phyloP scores from a whole-genome alignment of 2,888 invertebrate species.

The Saturnia japonica region DNA sequence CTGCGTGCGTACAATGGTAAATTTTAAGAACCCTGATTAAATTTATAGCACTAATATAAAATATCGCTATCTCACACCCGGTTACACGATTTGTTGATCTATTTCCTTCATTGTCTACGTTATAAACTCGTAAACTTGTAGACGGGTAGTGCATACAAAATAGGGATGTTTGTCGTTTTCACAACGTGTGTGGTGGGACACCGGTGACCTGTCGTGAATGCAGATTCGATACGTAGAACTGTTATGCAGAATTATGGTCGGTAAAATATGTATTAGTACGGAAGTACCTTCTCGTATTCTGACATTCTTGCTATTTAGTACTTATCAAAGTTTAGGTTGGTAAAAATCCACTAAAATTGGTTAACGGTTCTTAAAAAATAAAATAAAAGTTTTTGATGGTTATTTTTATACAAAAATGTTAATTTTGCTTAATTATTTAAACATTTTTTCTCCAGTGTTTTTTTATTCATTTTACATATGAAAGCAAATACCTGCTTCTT shows the following conservation, averaged over 20 bases:
- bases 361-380: neutral
- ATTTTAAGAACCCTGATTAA: no score
- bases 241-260: neutral
- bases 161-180: neutral
- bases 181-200: conserved; percentile 10
- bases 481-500: neutral
- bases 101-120: neutral
- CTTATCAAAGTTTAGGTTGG: neutral
- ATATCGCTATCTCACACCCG: no score
- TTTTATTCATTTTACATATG: no score
- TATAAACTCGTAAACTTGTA: neutral
- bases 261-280: neutral
- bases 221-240: conserved; percentile 6
- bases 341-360: neutral
- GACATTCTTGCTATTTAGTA: neutral
- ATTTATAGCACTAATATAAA: no score
- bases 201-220: conserved; percentile 5
- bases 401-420: neutral
- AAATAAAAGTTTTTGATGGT: neutral
- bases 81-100: no score
- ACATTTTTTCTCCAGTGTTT: neutral
- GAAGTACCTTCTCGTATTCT: neutral
- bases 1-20: no score
- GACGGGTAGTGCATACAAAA: neutral
- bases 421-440: neutral